phyloP scores from a whole-genome alignment of 2,797 vertebrate genomes.

The Channallabes apus region DNA sequence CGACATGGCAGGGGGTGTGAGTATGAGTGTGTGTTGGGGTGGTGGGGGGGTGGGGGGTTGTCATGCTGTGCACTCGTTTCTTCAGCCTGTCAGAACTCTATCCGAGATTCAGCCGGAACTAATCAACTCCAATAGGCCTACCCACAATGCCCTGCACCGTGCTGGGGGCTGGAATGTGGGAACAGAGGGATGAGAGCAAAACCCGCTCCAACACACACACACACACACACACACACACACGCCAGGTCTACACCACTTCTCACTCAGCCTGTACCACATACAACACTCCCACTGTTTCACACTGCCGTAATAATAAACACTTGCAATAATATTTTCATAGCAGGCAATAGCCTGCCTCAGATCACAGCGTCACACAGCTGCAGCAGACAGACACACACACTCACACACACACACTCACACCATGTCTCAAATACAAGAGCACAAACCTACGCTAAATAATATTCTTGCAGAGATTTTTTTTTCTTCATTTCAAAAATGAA shows the following conservation, averaged over 20 bases:
- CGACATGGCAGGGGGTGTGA: conserved; percentile 61
- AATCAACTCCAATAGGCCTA: conserved; percentile 98
- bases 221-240: conserved; percentile 52
- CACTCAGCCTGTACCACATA: conserved; percentile 64
- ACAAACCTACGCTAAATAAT: conserved; percentile 32
- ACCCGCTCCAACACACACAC: conserved; percentile 17
- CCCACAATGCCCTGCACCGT: conserved; percentile 81
- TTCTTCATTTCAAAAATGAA: neutral
- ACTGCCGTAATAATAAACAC: conserved; percentile 83
- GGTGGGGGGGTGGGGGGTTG: conserved; percentile 57
- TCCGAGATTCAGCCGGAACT: conserved; percentile 98
- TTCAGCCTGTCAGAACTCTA: conserved; percentile 96
- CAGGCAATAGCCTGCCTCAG: conserved; percentile 78
- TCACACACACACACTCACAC: conserved; percentile 47
- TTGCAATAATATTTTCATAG: conserved; percentile 85
- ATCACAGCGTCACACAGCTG: conserved; percentile 75
- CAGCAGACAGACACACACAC: conserved; percentile 55
- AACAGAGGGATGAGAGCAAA: conserved; percentile 59
- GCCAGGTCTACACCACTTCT: conserved; percentile 56
- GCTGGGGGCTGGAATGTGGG: conserved; percentile 74
- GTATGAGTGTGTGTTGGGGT: conserved; percentile 38
- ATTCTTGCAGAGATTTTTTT: neutral
- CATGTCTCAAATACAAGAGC: conserved; percentile 42
- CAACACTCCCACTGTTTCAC: conserved; percentile 81
- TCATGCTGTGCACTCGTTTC: conserved; percentile 84